Evolutionary conservation across 2,797 vertebrate species (phyloP), one percentile per base, ranked within the genome.

Genomic region (Yasuhikotakia modesta): DNA sequence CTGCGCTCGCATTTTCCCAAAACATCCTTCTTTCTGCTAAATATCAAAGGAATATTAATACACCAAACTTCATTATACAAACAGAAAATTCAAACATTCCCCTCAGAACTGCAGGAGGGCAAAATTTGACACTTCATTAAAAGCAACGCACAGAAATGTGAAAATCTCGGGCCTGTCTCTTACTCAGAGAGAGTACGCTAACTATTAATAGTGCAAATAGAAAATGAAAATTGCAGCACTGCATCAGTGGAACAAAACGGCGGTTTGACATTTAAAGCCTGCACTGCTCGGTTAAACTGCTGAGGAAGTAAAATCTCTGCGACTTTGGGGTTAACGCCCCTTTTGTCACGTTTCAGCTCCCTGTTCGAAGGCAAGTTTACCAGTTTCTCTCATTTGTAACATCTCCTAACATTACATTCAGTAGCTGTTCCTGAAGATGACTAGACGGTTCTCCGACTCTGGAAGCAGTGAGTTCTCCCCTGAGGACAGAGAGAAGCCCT

Each of bases 11-110:
- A 27, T 24, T 58, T n/a, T 22, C 57, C 13, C 50, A 39, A 3
- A 50, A 65, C 39, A 22, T 19, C 0, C 35, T 12, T 19, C n/a
- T 50, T 61, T 60, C 24, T 14, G 24, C 53, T 58, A 57, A 67
- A 76, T 69, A 70, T 77, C 65, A 69, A 69, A 69, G 55, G 55
- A 69, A 70, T 67, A 68, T 76, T 76, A 68, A 76, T 70, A 69
- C 13, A 50, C 43, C 43, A 32, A 68, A 61, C 45, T 70, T 77
- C 45, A 77, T 77, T 75, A 70, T 61, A 70, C 55, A 77, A 77
- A 77, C 55, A 69, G 66, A 39, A 69, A 70, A 50, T 70, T 77
- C 65, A 60, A 69, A 70, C 66, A 52, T 52, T 19, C 66, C 66
- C 45, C 27, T 70, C 75, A 77, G 75, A 77, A 61, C 16, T 16